A percentile compares a stretch with the other conserved stretches of the same genome.
phyloP scores from a whole-genome alignment of 2,888 invertebrate genomes.

The Andricus curvator region DNA sequence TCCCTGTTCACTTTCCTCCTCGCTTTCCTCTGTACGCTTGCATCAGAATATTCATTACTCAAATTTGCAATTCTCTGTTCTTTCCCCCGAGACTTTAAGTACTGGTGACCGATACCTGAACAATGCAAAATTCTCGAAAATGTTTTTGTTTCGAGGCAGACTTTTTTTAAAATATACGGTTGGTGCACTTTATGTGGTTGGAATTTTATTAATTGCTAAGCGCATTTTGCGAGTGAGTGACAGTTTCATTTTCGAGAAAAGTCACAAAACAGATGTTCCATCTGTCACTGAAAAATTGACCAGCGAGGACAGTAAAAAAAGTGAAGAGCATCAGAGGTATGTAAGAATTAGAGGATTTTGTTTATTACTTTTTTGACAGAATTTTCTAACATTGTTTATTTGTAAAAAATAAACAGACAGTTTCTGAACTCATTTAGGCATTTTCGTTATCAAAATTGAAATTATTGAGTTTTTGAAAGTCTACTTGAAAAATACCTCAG shows the following conservation, averaged over 20 bases:
- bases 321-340: constrained; percentile 8
- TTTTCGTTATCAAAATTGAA: too few species aligned
- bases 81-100: not conserved
- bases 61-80: not conserved
- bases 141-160: constrained; percentile 29
- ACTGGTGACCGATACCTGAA: not conserved
- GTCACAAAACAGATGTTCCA: constrained; percentile 18
- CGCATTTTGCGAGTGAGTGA: constrained; percentile 33
- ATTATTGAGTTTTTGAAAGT: too few species aligned
- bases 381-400: too few species aligned
- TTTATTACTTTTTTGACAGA: too few species aligned
- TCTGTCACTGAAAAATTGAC: not conserved
- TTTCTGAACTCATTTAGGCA: too few species aligned
- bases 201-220: constrained; percentile 33
- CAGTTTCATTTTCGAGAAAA: constrained; percentile 8
- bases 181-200: constrained; percentile 34
- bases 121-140: constrained; percentile 36
- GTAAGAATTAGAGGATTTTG: not conserved
- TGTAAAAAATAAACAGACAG: too few species aligned
- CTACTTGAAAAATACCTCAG: too few species aligned
- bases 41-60: not conserved
- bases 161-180: constrained; percentile 26
- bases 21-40: too few species aligned
- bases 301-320: not conserved
- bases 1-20: too few species aligned